Conservation (phyloP, 53 echinoderm and acorn worm species). For the Echinarachnius parma region DNA sequence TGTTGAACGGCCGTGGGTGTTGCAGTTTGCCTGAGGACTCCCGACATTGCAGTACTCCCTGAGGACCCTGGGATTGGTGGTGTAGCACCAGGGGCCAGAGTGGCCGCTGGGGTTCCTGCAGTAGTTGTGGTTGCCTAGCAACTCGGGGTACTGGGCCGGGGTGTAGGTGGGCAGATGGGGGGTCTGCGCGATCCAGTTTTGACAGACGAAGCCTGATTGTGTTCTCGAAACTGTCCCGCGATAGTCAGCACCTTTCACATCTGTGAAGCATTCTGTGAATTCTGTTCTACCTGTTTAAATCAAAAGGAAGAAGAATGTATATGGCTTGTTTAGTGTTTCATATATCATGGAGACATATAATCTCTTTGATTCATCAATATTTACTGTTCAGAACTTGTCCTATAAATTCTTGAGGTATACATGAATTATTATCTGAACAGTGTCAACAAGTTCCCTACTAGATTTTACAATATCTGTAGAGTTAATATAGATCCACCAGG, state of each 20-base stretch:
- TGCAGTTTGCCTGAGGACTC: slow-evolving; percentile 42
- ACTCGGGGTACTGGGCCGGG: slow-evolving; percentile 54
- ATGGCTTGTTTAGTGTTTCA: no score
- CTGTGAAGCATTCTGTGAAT: slow-evolving; percentile 68
- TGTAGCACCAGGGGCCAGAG: slow-evolving; percentile 80
- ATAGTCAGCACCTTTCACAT: slow-evolving; percentile 59
- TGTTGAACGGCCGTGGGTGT: background rate
- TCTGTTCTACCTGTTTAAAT: background rate
- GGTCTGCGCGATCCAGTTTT: slow-evolving; percentile 66
- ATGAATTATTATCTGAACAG: no score
- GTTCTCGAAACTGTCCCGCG: slow-evolving; percentile 67
- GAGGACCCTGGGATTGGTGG: slow-evolving; percentile 38
- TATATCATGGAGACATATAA: background rate
- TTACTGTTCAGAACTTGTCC: no score
- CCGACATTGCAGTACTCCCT: slow-evolving; percentile 90
- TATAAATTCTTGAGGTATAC: no score
- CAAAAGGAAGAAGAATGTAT: background rate
- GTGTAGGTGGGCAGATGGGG: slow-evolving; percentile 71
- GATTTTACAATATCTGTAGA: no score
- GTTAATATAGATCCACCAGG: no score
- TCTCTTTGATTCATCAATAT: no score
- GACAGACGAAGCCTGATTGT: slow-evolving; percentile 60
- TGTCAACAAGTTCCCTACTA: no score
- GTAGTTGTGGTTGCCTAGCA: slow-evolving; percentile 88
- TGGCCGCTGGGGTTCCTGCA: slow-evolving; percentile 66